A percentile compares a stretch with the other conserved stretches of the same genome.
phyloP scores from a whole-genome alignment of 1,140 invertebrate species.

The Aphaenogaster ashmeadi region DNA sequence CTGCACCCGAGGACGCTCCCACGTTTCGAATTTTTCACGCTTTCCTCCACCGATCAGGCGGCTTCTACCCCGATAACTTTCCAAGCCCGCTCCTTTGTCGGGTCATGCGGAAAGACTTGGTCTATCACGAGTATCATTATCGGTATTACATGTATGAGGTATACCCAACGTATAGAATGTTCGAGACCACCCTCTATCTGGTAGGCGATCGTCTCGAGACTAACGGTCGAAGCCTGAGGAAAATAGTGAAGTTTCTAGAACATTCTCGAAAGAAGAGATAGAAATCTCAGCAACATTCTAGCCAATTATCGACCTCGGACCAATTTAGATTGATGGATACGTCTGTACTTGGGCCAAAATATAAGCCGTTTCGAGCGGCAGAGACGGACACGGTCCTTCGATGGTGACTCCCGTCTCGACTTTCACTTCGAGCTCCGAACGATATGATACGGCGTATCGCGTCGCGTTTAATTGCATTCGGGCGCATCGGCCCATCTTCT shows the following conservation, averaged over 20 bases:
- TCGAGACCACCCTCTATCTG: not conserved
- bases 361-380: conserved; percentile 35
- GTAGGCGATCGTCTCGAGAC: not conserved
- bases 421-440: conserved; percentile 64
- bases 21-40: conserved; percentile 25
- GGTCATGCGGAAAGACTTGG: not conserved
- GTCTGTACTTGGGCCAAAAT: conserved; percentile 31
- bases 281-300: not conserved
- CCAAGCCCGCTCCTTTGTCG: not conserved
- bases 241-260: not conserved
- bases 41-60: conserved; percentile 1
- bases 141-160: not conserved
- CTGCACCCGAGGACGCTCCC: not conserved
- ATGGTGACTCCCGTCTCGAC: conserved; percentile 55
- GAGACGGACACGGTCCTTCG: conserved; percentile 42
- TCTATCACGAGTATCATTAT: conserved; percentile 7
- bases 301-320: not conserved
- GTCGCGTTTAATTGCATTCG: conserved; percentile 64
- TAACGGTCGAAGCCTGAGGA: not conserved
- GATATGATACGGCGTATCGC: conserved; percentile 48
- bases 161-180: not conserved
- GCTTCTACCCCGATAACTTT: conserved; percentile 35
- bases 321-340: conserved; percentile 5
- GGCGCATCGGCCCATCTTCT: conserved; percentile 42
- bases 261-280: not conserved